These are phyloP conservation scores for Myrmecophaga tridactyla DNA, from an alignment of 2,113 vertebrate genomes.

Conservation along the genomic window DNA sequence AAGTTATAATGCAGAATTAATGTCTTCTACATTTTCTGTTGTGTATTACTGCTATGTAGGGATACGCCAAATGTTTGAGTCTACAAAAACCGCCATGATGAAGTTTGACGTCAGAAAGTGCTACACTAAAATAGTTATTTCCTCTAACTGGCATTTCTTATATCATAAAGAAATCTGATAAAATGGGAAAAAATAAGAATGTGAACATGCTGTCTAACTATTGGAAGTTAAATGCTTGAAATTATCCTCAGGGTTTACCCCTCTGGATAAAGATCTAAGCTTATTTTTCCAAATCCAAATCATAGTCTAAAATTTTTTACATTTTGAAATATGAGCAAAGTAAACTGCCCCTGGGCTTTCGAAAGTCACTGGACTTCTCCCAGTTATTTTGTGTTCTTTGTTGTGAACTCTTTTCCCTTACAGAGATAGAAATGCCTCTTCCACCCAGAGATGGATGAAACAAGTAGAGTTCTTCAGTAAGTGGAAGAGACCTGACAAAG, in stretches of 20 bases:
- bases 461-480: neutral
- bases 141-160: neutral
- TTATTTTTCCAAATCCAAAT: neutral
- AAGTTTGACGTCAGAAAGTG: neutral
- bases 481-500: neutral
- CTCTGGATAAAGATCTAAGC: neutral
- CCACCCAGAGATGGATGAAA: neutral
- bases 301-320: neutral
- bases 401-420: neutral
- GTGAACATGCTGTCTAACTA: neutral
- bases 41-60: neutral
- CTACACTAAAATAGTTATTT: neutral
- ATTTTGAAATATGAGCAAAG: slow-evolving; percentile 14
- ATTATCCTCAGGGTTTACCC: neutral
- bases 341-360: neutral
- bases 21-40: neutral
- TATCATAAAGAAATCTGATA: neutral
- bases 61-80: neutral
- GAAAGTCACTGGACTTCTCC: neutral
- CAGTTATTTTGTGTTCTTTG: neutral
- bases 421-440: neutral
- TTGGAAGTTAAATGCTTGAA: neutral
- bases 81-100: neutral
- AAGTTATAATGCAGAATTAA: neutral
- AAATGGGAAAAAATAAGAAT: neutral